Conservation (phyloP, 2,888 invertebrate genomes). For the Lathronympha strigana region DNA sequence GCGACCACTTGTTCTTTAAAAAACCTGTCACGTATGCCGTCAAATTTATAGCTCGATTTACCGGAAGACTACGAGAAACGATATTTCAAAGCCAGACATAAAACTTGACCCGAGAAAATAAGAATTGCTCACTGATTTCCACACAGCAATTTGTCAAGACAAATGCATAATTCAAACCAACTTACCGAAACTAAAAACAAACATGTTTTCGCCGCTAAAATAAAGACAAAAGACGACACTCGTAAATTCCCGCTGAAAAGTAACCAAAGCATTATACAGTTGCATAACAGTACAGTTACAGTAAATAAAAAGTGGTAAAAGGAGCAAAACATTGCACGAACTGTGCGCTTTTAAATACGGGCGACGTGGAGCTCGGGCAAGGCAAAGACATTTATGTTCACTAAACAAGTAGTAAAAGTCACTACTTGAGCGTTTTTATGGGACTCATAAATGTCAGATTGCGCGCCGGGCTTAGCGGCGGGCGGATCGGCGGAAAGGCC, state of each 20-base stretch:
- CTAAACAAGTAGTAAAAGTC: constrained; percentile 86
- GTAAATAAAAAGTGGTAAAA: constrained; percentile 81
- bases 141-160: constrained; percentile 50
- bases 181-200: constrained; percentile 69
- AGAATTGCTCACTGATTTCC: constrained; percentile 15
- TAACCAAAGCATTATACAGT: constrained; percentile 82
- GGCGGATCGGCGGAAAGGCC: constrained; percentile 49
- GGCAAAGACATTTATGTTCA: constrained; percentile 85
- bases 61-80: constrained; percentile 33
- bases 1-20: constrained; percentile 23
- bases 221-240: constrained; percentile 78
- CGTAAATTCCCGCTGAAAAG: constrained; percentile 80
- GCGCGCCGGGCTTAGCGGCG: constrained; percentile 75
- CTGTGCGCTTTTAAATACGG: constrained; percentile 84
- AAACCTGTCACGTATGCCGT: constrained; percentile 38
- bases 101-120: constrained; percentile 24
- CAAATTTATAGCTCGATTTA: constrained; percentile 31
- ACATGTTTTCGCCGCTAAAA: constrained; percentile 73
- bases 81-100: constrained; percentile 12
- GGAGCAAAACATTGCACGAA: constrained; percentile 79
- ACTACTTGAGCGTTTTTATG: constrained; percentile 85
- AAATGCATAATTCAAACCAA: constrained; percentile 57
- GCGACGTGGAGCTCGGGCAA: constrained; percentile 80
- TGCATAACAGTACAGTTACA: constrained; percentile 81
- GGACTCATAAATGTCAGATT: constrained; percentile 85